Evolutionary conservation across 2,888 invertebrate genomes (phyloP).

Genomic region (Erebia palarica): DNA sequence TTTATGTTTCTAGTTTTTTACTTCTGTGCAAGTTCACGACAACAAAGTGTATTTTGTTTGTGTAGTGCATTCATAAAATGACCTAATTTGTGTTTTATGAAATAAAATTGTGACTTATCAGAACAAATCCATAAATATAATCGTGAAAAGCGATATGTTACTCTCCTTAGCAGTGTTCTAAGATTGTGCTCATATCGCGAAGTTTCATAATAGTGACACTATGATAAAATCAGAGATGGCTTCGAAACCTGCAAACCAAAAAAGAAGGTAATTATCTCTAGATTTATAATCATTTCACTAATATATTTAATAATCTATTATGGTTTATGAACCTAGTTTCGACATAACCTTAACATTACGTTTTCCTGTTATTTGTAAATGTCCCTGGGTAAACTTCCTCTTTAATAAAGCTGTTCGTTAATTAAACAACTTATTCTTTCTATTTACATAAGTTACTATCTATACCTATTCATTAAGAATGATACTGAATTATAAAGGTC

Average conservation of each 20-base stretch:
- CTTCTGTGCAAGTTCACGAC: constrained; percentile 72
- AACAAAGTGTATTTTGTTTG: constrained; percentile 72
- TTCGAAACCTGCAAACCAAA: constrained; percentile 84
- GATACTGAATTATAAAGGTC: not conserved
- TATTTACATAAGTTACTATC: not conserved
- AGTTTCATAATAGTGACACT: constrained; percentile 69
- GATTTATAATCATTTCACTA: not conserved
- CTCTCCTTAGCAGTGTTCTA: constrained; percentile 83
- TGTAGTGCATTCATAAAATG: constrained; percentile 76
- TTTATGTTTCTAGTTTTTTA: constrained; percentile 20
- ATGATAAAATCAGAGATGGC: constrained; percentile 72
- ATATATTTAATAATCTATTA: not conserved
- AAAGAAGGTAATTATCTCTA: constrained; percentile 84
- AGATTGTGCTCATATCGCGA: constrained; percentile 80
- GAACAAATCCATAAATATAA: constrained; percentile 55
- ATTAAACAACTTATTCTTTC: not conserved
- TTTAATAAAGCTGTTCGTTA: constrained; percentile 22
- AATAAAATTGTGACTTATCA: constrained; percentile 27
- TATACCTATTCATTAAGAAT: not conserved
- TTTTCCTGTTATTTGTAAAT: constrained; percentile 38
- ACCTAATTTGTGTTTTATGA: constrained; percentile 69
- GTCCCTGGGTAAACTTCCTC: constrained; percentile 44
- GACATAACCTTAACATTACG: constrained; percentile 32
- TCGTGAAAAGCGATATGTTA: constrained; percentile 76
- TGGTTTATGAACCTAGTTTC: constrained; percentile 4